Evolutionary conservation across 2,113 vertebrate genomes (phyloP), one percentile per base, ranked within the genome.

Genomic region (Leiothrix lutea): DNA sequence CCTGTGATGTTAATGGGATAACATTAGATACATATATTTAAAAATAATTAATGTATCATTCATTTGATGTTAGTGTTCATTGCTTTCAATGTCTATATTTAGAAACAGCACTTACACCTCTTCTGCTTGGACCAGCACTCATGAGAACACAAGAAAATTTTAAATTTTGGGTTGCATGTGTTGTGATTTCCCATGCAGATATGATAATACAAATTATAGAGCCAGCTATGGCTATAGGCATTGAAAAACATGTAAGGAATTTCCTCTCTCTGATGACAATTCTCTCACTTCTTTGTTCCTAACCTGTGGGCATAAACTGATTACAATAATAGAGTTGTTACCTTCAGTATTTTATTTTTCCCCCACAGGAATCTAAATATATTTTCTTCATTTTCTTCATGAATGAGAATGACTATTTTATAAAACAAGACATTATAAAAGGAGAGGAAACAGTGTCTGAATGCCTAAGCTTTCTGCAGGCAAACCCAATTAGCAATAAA

Each of bases 401-500:
- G 87, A 93, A 91, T 94, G 47, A 80, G 70, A 72, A 73, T 4
- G 16, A 78, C 31, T 77, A 36, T 75, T 91, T 88, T 60, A 58
- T 80, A 93, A 85, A 94, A 36, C 14, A 90, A 89, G 77, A 65
- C 24, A 29, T 72, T 93, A 48, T 71, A 62, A 65, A 94, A 93
- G 62, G 80, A 73, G 78, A 95, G 71, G 58, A 91, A 93, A 70
- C 21, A 4, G 2, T 35, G 6, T 88, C 70, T 82, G 56, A 86
- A 90, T 84, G 33, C 60, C 47, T 50, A 47, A 64, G 80, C 62
- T 78, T 95, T 85, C 57, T 85, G 71, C 48, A 90, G 44, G 38
- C 54, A 79, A 84, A 85, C 57, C 57, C 61, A 83, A 90, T 88
- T 93, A 95, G 75, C 38, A 95, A 50, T 78, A 89, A 93, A 88